Conservation (phyloP, 2,888 invertebrate species). For the Xylota segnis region DNA sequence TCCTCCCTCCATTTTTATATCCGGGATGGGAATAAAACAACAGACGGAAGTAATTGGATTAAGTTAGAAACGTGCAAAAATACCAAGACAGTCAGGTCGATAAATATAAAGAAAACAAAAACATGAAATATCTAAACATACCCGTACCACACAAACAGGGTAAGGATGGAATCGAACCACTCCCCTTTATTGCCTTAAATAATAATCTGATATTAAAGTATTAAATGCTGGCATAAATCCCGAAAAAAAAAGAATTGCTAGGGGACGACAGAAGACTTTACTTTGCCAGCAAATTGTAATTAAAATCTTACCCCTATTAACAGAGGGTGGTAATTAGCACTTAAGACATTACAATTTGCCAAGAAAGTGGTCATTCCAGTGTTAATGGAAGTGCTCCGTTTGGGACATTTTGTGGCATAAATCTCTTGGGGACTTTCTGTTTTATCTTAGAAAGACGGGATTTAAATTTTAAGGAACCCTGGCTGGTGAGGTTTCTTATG, state of each 20-base stretch:
- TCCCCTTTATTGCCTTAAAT: constrained; percentile 53
- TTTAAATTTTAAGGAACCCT: not conserved
- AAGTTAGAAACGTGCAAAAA: constrained; percentile 58
- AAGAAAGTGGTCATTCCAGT: constrained; percentile 66
- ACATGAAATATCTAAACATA: constrained; percentile 9
- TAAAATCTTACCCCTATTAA: constrained; percentile 76
- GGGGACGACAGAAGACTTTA: constrained; percentile 27
- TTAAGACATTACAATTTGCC: constrained; percentile 67
- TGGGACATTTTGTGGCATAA: constrained; percentile 42
- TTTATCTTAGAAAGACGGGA: constrained; percentile 31
- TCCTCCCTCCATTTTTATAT: constrained; percentile 42
- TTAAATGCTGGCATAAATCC: constrained; percentile 71
- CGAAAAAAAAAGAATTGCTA: constrained; percentile 6
- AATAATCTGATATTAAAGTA: constrained; percentile 70
- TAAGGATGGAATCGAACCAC: constrained; percentile 6
- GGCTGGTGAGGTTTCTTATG: not conserved
- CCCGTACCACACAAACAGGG: too few relatives aligned
- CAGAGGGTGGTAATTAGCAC: constrained; percentile 67
- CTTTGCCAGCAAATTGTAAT: constrained; percentile 57
- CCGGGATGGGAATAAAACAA: constrained; percentile 51
- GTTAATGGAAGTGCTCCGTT: constrained; percentile 63
- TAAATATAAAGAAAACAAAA: constrained; percentile 22
- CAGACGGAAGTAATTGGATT: constrained; percentile 74
- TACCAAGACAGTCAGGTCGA: constrained; percentile 26
- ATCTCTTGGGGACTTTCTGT: constrained; percentile 43